Percentiles rank a stretch among this genome's conserved stretches.
Evolutionary conservation across 2,113 vertebrate species (phyloP).

Genomic region (Hemiprocne comata): DNA sequence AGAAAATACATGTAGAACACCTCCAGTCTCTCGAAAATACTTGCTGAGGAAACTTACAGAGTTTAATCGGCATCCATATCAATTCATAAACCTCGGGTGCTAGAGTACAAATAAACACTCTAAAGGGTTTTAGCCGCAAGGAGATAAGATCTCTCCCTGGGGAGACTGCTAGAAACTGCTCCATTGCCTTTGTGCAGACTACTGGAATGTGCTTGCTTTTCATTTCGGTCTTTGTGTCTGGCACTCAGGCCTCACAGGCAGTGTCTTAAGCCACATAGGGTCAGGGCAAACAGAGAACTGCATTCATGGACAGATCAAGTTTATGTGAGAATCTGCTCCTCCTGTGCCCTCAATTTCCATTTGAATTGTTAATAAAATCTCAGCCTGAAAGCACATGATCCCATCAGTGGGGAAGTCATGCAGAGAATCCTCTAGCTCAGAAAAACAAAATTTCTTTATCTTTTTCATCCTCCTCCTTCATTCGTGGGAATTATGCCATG

Average conservation of each 20-base stretch:
- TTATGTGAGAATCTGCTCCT: slow-evolving; percentile 97
- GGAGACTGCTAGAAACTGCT: slow-evolving; percentile 77
- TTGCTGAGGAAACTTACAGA: not conserved
- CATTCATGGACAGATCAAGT: slow-evolving; percentile 98
- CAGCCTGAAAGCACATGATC: slow-evolving; percentile 87
- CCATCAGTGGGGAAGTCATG: slow-evolving; percentile 86
- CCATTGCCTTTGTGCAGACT: slow-evolving; percentile 81
- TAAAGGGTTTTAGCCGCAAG: slow-evolving; percentile 70
- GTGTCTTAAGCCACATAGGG: slow-evolving; percentile 88
- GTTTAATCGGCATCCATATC: slow-evolving; percentile 51
- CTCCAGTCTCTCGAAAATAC: not conserved
- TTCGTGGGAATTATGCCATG: slow-evolving; percentile 81
- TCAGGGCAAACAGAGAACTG: slow-evolving; percentile 93
- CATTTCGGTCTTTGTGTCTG: slow-evolving; percentile 85
- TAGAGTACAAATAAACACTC: slow-evolving; percentile 76
- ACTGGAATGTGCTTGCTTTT: slow-evolving; percentile 87
- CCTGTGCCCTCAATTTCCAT: slow-evolving; percentile 94
- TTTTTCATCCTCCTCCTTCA: slow-evolving; percentile 76
- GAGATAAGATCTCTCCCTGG: slow-evolving; percentile 82
- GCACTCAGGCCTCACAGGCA: slow-evolving; percentile 84
- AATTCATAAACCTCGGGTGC: slow-evolving; percentile 68
- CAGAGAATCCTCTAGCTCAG: slow-evolving; percentile 82
- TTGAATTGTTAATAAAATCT: slow-evolving; percentile 97
- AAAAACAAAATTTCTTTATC: slow-evolving; percentile 84
- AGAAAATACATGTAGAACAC: not conserved